Evolutionary conservation across 1,140 invertebrate genomes (phyloP), one percentile per base, ranked within the genome.

Genomic region (Hermatobates lingyangjiaoensis): DNA sequence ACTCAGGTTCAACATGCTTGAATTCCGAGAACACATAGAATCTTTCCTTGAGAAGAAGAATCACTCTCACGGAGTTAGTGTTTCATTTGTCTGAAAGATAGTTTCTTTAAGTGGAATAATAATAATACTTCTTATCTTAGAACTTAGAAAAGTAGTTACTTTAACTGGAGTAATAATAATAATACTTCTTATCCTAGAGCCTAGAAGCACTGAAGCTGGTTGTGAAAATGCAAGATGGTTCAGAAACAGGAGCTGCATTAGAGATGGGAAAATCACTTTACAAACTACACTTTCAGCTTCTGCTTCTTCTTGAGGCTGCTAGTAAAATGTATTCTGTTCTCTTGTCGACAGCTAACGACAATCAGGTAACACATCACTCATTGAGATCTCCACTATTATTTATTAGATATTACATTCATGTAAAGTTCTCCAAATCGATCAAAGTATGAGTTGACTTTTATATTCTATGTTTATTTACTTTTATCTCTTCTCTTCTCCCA

Each of bases 21-120:
- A 95, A 63, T 79, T 96, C 38, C 86, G 91, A 58, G 91, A 96
- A 64, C 91, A 95, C 67, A 74, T 92, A 56, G 91, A 96, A 63
- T 95, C 88, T 0, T 94, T 90, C 62, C 78, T 89, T 54, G 89
- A 95, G 66, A 80, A 86, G 52, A 83, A 86, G 57, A 89, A 95
- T 62, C 87, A 91, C 59, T 81, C 84, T 1, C 72, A 85, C 27
- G 86, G 93, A 76, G 90, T 93, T 63, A 62, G 60, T 58, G 45
- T 53, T 27, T 45, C 27, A 20, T 53, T 27, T 47, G 42, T 48
- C 50, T 47, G 48, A 12, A n/a, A 10, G 18, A 42, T 18, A 42
- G 21, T 26, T 40, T 56, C 7, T 40, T 38, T 44, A 20, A 44
- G 20, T 44, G 10, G 10, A 10, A 20, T 44, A 44, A 34, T 34